A percentile compares a stretch with the other conserved stretches of the same genome.
Conservation (phyloP, 2,797 vertebrate species). For the Hydrolagus colliei region DNA sequence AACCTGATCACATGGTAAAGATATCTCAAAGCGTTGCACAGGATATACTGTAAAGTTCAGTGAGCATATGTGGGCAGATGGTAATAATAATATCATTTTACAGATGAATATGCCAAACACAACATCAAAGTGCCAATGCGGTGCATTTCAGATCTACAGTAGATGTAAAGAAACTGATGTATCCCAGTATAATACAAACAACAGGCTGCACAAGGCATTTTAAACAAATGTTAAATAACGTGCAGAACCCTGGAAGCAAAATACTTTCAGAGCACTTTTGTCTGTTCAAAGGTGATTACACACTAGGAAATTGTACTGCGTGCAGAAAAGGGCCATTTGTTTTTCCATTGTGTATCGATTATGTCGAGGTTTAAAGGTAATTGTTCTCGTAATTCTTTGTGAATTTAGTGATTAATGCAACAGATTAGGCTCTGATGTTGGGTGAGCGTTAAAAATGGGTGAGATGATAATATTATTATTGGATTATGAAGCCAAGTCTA, state of each 20-base stretch:
- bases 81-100: background rate
- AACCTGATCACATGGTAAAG: no score
- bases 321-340: slow-evolving; percentile 10
- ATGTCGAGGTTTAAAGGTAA: background rate
- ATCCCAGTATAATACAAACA: no score
- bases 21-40: no score
- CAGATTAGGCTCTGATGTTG: background rate
- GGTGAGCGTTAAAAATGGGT: slow-evolving; percentile 7
- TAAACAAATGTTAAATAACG: background rate
- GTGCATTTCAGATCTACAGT: background rate
- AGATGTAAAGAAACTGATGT: background rate
- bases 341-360: slow-evolving; percentile 24
- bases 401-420: background rate
- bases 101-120: background rate
- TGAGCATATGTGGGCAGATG: no score
- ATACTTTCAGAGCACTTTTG: background rate
- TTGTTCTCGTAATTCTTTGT: slow-evolving; percentile 20
- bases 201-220: background rate
- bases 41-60: no score
- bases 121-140: background rate
- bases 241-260: background rate
- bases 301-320: background rate
- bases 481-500: background rate
- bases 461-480: slow-evolving; percentile 6
- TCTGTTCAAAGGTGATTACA: background rate